phyloP scores from a whole-genome alignment of 2,888 invertebrate species.

The Cantharis nigra region DNA sequence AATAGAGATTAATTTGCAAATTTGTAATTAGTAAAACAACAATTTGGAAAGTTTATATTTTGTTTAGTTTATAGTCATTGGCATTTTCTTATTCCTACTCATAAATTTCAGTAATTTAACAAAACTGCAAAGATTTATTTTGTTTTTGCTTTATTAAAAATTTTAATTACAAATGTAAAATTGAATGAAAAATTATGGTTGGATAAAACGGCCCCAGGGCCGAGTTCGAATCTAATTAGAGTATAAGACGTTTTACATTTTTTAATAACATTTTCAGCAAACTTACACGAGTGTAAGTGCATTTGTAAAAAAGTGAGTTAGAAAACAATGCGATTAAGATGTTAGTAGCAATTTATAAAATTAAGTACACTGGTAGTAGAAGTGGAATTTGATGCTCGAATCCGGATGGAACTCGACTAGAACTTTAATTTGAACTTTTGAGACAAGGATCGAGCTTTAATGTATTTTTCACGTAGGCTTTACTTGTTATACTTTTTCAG shows the following conservation, averaged over 20 bases:
- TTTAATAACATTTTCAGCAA: neutral
- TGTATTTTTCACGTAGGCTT: neutral
- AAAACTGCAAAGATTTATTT: neutral
- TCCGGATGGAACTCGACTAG: neutral
- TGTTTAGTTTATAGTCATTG: no score
- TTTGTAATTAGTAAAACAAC: no score
- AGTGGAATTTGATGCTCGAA: constrained; percentile 3
- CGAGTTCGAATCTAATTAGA: neutral
- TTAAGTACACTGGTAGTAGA: neutral
- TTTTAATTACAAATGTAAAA: no score
- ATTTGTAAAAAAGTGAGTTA: neutral
- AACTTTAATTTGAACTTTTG: neutral
- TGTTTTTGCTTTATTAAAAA: neutral
- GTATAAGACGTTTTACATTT: neutral
- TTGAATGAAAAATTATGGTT: neutral
- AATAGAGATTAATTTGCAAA: no score
- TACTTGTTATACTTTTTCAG: neutral
- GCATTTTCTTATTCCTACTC: neutral
- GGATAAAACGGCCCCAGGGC: neutral
- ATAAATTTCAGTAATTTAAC: neutral
- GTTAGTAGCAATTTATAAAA: constrained; percentile 1
- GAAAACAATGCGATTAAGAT: neutral
- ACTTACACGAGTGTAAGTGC: neutral
- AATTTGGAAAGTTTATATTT: no score
- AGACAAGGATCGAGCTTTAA: neutral